Evolutionary conservation across 2,113 vertebrate species (phyloP).

Genomic region (Pseudopipra pipra): DNA sequence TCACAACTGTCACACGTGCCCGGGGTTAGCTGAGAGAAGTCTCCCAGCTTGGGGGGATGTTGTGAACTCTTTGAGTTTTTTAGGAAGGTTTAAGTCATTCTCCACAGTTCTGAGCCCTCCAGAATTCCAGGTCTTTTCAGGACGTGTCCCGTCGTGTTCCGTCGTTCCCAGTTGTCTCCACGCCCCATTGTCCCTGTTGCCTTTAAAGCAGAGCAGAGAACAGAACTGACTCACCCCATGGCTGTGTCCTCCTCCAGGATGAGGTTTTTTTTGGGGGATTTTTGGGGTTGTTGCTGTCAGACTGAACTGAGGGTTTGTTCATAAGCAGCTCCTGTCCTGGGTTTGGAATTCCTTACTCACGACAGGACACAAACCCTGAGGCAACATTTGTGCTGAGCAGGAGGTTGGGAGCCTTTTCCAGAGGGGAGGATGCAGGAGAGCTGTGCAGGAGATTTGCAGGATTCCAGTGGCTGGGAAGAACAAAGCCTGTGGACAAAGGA

Average conservation of each 20-base stretch:
- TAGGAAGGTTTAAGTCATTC: not conserved
- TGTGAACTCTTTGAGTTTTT: not conserved
- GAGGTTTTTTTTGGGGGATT: not conserved
- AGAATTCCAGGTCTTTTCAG: not conserved
- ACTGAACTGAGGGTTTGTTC: not conserved
- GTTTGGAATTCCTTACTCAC: rapidly evolving
- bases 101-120: not conserved
- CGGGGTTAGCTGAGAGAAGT: not conserved
- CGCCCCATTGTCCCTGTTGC: rapidly evolving
- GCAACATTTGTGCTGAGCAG: not conserved
- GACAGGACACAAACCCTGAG: not conserved
- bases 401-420: rapidly evolving
- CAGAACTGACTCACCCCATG: rapidly evolving
- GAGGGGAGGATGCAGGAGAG: not conserved
- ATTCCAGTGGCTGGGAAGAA: not conserved
- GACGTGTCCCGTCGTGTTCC: not conserved
- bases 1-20: rapidly evolving
- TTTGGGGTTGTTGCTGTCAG: not conserved
- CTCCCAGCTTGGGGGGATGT: not conserved
- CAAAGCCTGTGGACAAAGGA: not conserved
- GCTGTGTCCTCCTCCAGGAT: not conserved
- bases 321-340: not conserved
- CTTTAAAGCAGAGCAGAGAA: not conserved
- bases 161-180: not conserved
- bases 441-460: rapidly evolving